Percentiles rank a stretch among this genome's conserved stretches.
These are phyloP conservation scores for Sabatieria punctata DNA, from an alignment of 2,888 invertebrate genomes.

Conservation along the genomic window DNA sequence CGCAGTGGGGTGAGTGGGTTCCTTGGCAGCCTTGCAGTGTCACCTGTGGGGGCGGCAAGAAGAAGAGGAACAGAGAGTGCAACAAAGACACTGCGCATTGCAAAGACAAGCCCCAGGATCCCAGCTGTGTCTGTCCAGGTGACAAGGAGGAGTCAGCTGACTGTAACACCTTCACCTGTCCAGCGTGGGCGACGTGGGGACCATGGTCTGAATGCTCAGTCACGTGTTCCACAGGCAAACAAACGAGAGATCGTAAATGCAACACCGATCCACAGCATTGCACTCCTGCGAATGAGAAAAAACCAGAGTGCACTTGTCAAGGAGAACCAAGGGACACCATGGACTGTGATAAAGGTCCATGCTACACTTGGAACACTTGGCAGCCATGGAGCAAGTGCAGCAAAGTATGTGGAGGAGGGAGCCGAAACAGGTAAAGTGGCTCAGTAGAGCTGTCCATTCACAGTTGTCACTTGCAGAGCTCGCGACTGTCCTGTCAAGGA, in stretches of 20 bases:
- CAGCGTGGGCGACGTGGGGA: constrained; percentile 5
- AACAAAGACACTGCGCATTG: neutral
- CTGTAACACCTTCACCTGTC: neutral
- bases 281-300: neutral
- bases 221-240: neutral
- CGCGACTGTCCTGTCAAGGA: neutral
- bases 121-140: neutral
- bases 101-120: neutral
- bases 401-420: constrained; percentile 6
- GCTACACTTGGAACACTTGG: constrained; percentile 9
- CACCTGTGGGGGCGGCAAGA: constrained; percentile 5
- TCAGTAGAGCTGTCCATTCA: neutral
- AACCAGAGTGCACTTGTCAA: neutral
- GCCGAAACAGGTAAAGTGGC: too few species aligned
- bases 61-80: constrained; percentile 5
- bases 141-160: neutral
- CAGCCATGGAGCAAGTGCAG: constrained; percentile 8
- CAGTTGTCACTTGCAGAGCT: neutral
- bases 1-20: too few species aligned
- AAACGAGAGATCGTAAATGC: neutral
- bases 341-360: constrained; percentile 8
- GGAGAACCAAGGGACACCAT: neutral
- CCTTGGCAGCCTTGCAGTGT: neutral
- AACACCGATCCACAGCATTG: neutral
- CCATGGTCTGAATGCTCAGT: constrained; percentile 4